Conservation (phyloP, 2,113 vertebrate species). For the Rhea americana region DNA sequence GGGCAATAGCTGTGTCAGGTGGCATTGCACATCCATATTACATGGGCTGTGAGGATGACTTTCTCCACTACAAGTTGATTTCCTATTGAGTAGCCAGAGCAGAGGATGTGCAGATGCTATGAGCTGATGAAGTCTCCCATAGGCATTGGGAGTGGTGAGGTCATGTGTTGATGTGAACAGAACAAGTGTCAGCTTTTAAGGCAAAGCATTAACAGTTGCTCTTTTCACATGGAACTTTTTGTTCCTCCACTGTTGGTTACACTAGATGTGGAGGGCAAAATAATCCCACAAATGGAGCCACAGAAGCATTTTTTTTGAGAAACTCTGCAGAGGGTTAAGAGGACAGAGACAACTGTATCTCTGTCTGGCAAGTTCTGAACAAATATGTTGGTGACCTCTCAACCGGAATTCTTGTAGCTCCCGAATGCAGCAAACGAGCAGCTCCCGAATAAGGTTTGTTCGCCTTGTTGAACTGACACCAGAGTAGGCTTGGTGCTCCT, state of each 20-base stretch:
- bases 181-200: background rate
- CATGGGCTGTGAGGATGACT: rapidly evolving
- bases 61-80: background rate
- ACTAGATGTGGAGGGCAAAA: background rate
- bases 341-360: background rate
- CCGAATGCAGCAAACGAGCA: background rate
- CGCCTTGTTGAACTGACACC: background rate
- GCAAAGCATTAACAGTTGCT: background rate
- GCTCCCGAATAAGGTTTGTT: background rate
- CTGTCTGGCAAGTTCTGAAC: background rate
- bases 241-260: rapidly evolving
- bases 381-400: background rate
- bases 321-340: background rate
- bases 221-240: background rate
- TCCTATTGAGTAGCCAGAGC: background rate
- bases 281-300: background rate
- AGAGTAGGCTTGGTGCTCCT: background rate
- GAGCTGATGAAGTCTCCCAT: background rate
- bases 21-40: background rate
- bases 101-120: background rate
- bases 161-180: background rate
- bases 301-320: background rate
- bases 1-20: background rate
- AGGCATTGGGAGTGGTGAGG: background rate
- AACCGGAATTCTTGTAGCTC: background rate